Conservation (phyloP, 1,140 invertebrate genomes). For the Lasioglossum albipes region DNA sequence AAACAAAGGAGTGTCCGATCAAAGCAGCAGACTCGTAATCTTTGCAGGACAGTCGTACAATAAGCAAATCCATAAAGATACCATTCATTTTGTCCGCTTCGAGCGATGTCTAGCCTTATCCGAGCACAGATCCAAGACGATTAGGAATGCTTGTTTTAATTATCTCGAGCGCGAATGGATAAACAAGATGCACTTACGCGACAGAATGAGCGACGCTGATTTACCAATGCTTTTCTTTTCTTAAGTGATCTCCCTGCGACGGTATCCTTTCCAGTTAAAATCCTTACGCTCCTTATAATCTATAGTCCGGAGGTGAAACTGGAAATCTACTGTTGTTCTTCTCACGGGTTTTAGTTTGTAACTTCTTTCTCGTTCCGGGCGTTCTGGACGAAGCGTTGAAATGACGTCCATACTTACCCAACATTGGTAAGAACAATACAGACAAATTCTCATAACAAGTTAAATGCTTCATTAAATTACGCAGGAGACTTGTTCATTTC, state of each 20-base stretch:
- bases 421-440: no score
- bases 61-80: background rate
- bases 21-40: no score
- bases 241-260: constrained; percentile 36
- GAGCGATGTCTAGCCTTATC: background rate
- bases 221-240: constrained; percentile 24
- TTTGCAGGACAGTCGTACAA: no score
- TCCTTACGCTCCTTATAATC: constrained; percentile 49
- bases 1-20: no score
- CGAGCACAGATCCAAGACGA: constrained; percentile 3
- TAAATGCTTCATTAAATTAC: no score
- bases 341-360: background rate
- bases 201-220: constrained; percentile 17
- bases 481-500: no score
- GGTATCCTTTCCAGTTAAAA: constrained; percentile 22
- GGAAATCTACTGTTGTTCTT: constrained; percentile 42
- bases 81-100: no score
- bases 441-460: no score
- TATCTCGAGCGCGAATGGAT: constrained; percentile 28
- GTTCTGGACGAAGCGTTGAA: constrained; percentile 12
- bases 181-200: constrained; percentile 42
- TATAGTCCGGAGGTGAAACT: constrained; percentile 51
- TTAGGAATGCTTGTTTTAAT: constrained; percentile 56
- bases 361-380: background rate
- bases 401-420: background rate